These are phyloP conservation scores for Drosophila chauvacae DNA, from an alignment of 1,140 invertebrate species.

Conservation along the genomic window DNA sequence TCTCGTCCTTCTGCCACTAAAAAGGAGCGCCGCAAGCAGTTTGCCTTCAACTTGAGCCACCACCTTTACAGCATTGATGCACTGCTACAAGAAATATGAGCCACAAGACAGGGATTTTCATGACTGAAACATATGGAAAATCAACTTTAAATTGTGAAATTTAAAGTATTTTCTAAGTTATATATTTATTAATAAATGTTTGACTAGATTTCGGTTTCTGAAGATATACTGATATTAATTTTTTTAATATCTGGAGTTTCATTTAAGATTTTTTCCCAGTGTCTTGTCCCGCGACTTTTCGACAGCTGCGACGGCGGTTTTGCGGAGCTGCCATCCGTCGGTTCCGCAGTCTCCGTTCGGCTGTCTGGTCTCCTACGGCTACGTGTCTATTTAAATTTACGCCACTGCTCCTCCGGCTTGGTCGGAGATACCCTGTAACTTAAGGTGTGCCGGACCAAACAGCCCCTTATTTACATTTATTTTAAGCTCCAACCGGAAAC, in stretches of 20 bases:
- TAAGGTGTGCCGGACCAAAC: background rate
- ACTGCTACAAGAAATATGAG: background rate
- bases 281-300: slow-evolving; percentile 17
- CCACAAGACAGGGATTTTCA: background rate
- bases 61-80: slow-evolving; percentile 4
- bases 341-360: slow-evolving; percentile 43
- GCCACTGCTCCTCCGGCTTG: slow-evolving; percentile 1
- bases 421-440: slow-evolving; percentile 31
- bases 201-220: too few species aligned
- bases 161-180: background rate
- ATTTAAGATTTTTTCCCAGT: background rate
- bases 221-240: too few species aligned
- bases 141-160: background rate
- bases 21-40: slow-evolving; percentile 29
- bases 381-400: slow-evolving; percentile 58
- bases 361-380: slow-evolving; percentile 26
- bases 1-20: slow-evolving; percentile 5
- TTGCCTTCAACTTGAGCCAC: slow-evolving; percentile 34
- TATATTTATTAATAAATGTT: background rate
- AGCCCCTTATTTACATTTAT: slow-evolving; percentile 3
- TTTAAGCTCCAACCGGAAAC: slow-evolving; percentile 1
- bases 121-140: too few species aligned
- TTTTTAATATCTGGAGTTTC: too few species aligned
- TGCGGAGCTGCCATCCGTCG: slow-evolving; percentile 7
- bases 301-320: slow-evolving; percentile 18